phyloP scores from a whole-genome alignment of 2,888 invertebrate genomes.

The Cephus sareptanus region DNA sequence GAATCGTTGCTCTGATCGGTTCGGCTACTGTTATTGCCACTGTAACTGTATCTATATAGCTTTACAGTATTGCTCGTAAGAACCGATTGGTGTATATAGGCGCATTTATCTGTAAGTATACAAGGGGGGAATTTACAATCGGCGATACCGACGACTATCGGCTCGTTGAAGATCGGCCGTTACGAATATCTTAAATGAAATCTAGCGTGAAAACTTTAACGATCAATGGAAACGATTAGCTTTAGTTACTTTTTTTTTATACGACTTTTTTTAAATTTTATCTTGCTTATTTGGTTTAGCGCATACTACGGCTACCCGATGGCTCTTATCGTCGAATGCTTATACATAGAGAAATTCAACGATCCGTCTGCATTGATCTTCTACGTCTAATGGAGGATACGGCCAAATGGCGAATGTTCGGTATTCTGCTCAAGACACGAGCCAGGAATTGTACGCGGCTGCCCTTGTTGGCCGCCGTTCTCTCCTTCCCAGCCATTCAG shows the following conservation, averaged over 20 bases:
- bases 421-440: slow-evolving; percentile 3
- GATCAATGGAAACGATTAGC: not conserved
- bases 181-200: not conserved
- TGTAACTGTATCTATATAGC: slow-evolving; percentile 20
- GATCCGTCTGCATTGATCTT: not conserved
- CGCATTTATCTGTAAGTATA: not conserved
- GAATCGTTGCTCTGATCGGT: slow-evolving; percentile 39
- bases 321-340: not conserved
- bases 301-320: not conserved
- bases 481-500: slow-evolving; percentile 34
- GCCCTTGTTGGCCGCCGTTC: not conserved
- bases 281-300: not conserved
- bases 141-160: not conserved
- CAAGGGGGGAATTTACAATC: not conserved
- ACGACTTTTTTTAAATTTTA: not conserved
- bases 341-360: not conserved
- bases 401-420: not conserved
- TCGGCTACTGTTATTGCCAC: slow-evolving; percentile 42
- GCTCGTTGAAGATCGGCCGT: not conserved
- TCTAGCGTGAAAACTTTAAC: not conserved
- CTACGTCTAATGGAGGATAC: not conserved
- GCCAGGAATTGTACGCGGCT: slow-evolving; percentile 3
- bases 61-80: not conserved
- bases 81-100: not conserved
- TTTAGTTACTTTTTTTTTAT: not conserved